Conservation (phyloP, 2,888 invertebrate genomes). For the Abscondita cerata region DNA sequence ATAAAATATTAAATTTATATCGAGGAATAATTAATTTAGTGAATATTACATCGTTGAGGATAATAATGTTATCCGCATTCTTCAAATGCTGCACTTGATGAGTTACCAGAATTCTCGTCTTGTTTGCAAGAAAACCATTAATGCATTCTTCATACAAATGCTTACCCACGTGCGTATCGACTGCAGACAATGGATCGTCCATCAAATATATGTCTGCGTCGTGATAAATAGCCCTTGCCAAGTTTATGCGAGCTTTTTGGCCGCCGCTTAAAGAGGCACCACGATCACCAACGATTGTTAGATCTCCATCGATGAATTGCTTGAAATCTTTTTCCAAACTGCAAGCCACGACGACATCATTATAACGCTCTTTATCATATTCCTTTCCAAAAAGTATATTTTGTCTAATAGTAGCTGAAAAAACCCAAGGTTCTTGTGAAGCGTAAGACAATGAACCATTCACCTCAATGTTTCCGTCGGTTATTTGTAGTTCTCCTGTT, state of each 20-base stretch:
- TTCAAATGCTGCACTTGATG: constrained; percentile 86
- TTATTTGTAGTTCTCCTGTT: constrained; percentile 66
- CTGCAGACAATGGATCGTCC: constrained; percentile 88
- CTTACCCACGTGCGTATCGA: constrained; percentile 81
- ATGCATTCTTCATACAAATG: constrained; percentile 83
- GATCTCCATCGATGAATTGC: constrained; percentile 72
- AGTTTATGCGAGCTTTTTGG: constrained; percentile 78
- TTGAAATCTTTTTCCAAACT: constrained; percentile 77
- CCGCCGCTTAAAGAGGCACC: constrained; percentile 84
- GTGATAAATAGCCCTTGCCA: constrained; percentile 72
- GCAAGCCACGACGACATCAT: constrained; percentile 68
- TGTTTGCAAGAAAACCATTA: constrained; percentile 68
- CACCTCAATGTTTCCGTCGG: constrained; percentile 68
- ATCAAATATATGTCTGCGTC: constrained; percentile 81
- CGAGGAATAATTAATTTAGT: too few species aligned
- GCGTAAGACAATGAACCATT: constrained; percentile 76
- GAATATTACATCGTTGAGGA: constrained; percentile 66
- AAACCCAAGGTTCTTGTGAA: constrained; percentile 87
- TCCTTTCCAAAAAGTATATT: constrained; percentile 85
- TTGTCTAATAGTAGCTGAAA: constrained; percentile 77
- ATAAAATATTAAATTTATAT: too few species aligned
- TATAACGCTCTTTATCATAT: constrained; percentile 67
- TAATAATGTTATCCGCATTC: constrained; percentile 70
- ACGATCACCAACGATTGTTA: constrained; percentile 80
- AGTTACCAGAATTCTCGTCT: constrained; percentile 80